These are phyloP conservation scores for Venusia cambrica DNA, from an alignment of 2,888 invertebrate species.

Conservation along the genomic window DNA sequence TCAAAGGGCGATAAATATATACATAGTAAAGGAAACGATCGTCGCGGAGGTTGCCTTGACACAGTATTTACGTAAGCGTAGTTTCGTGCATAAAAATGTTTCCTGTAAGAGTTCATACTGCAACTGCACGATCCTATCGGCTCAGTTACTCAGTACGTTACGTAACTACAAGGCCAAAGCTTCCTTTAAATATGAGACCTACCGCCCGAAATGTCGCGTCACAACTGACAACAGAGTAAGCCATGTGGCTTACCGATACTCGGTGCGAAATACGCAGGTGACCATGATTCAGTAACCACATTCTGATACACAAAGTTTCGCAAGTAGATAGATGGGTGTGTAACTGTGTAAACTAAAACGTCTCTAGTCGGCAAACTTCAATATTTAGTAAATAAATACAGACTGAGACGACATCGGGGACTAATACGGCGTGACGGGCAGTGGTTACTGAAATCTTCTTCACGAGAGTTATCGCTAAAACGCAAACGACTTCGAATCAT, in stretches of 20 bases:
- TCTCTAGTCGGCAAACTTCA: slow-evolving; percentile 16
- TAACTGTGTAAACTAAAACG: slow-evolving; percentile 1
- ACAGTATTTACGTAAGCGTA: slow-evolving; percentile 28
- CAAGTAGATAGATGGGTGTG: not conserved
- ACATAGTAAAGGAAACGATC: slow-evolving; percentile 39
- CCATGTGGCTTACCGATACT: slow-evolving; percentile 13
- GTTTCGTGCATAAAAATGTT: slow-evolving; percentile 28
- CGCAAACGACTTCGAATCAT: too few species aligned
- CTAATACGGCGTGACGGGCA: slow-evolving; percentile 2
- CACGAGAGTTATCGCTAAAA: too few species aligned
- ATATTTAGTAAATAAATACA: slow-evolving; percentile 20
- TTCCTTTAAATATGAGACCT: slow-evolving; percentile 19
- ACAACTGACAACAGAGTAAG: slow-evolving; percentile 27
- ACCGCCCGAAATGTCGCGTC: slow-evolving; percentile 17
- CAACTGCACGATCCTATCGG: slow-evolving; percentile 25
- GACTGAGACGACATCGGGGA: slow-evolving; percentile 12
- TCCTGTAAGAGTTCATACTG: slow-evolving; percentile 15
- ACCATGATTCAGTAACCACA: slow-evolving; percentile 15
- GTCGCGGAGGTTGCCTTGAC: slow-evolving; percentile 43
- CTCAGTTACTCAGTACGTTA: slow-evolving; percentile 18
- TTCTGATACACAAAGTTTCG: not conserved
- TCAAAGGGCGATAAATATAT: slow-evolving; percentile 48
- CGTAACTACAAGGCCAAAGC: slow-evolving; percentile 27
- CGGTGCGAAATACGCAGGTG: slow-evolving; percentile 12
- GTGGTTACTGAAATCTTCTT: slow-evolving; percentile 11